A percentile compares a stretch with the other conserved stretches of the same genome.
These are phyloP conservation scores for Paralvinella palmiformis DNA, from an alignment of 1,140 invertebrate species.

Conservation along the genomic window DNA sequence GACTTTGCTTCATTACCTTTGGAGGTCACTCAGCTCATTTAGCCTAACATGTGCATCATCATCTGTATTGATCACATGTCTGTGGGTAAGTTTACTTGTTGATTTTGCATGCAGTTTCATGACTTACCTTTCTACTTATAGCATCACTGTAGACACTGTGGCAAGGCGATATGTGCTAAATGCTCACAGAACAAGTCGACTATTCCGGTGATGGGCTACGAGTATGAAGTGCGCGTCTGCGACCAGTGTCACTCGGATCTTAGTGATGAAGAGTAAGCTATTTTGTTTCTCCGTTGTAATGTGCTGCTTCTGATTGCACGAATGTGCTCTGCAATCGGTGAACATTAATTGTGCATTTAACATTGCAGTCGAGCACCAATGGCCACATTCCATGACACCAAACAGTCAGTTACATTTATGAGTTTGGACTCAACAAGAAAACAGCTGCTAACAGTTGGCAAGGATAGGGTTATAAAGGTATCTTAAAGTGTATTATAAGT, in stretches of 20 bases:
- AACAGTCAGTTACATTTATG: constrained; percentile 83
- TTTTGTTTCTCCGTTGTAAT: neutral
- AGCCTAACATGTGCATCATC: too few relatives aligned
- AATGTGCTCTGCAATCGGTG: neutral
- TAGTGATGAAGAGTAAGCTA: constrained; percentile 66
- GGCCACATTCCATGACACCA: constrained; percentile 90
- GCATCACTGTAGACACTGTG: constrained; percentile 67
- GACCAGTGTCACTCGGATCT: constrained; percentile 79
- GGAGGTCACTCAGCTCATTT: too few relatives aligned
- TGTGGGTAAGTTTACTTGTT: too few relatives aligned
- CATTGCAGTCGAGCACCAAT: constrained; percentile 73
- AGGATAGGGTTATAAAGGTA: constrained; percentile 90
- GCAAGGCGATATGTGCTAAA: constrained; percentile 77
- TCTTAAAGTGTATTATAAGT: too few relatives aligned
- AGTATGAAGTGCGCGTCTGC: constrained; percentile 94
- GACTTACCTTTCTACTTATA: constrained; percentile 24
- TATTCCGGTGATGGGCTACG: constrained; percentile 94
- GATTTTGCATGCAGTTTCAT: neutral
- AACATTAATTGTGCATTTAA: neutral
- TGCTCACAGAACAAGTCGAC: constrained; percentile 83
- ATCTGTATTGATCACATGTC: too few relatives aligned
- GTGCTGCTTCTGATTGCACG: neutral
- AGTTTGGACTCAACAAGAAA: constrained; percentile 80
- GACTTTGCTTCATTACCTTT: too few relatives aligned
- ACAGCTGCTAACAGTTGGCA: constrained; percentile 83